Conservation (phyloP, 2,888 invertebrate genomes). For the Trissolcus japonicus region DNA sequence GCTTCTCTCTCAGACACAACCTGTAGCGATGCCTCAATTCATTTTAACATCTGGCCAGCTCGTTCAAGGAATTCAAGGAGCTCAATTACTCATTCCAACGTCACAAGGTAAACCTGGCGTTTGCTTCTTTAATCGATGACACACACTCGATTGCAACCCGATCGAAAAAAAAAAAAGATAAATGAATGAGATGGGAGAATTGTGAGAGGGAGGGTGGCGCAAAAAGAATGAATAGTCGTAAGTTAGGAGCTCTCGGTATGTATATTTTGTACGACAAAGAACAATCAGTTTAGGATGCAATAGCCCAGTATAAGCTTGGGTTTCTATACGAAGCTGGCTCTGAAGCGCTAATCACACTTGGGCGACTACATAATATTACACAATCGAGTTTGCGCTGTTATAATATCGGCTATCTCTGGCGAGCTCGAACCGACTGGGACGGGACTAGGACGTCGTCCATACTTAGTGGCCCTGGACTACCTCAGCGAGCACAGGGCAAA, state of each 20-base stretch:
- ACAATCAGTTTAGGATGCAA: slow-evolving; percentile 55
- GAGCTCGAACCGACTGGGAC: slow-evolving; percentile 66
- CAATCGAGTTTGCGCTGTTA: slow-evolving; percentile 72
- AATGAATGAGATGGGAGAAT: not conserved
- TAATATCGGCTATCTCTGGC: slow-evolving; percentile 73
- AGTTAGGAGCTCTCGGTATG: slow-evolving; percentile 11
- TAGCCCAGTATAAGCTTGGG: slow-evolving; percentile 60
- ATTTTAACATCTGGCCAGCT: slow-evolving; percentile 94
- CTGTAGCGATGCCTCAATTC: slow-evolving; percentile 91
- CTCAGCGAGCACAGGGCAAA: slow-evolving; percentile 73
- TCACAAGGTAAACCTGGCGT: slow-evolving; percentile 85
- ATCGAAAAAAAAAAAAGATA: not conserved
- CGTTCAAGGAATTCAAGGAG: slow-evolving; percentile 94
- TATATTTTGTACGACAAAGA: slow-evolving; percentile 42
- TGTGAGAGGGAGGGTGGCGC: not conserved
- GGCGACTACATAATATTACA: slow-evolving; percentile 72
- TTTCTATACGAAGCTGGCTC: slow-evolving; percentile 60
- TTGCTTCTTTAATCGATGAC: slow-evolving; percentile 15
- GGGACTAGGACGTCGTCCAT: slow-evolving; percentile 68
- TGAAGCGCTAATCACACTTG: slow-evolving; percentile 66
- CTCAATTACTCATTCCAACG: slow-evolving; percentile 95
- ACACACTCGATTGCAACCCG: not conserved
- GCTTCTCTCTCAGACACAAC: slow-evolving; percentile 79
- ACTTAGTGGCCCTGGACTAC: slow-evolving; percentile 73
- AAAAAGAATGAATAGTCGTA: slow-evolving; percentile 19